These are phyloP conservation scores for Rhodeus uyekii DNA, from an alignment of 2,797 vertebrate species.

Conservation along the genomic window DNA sequence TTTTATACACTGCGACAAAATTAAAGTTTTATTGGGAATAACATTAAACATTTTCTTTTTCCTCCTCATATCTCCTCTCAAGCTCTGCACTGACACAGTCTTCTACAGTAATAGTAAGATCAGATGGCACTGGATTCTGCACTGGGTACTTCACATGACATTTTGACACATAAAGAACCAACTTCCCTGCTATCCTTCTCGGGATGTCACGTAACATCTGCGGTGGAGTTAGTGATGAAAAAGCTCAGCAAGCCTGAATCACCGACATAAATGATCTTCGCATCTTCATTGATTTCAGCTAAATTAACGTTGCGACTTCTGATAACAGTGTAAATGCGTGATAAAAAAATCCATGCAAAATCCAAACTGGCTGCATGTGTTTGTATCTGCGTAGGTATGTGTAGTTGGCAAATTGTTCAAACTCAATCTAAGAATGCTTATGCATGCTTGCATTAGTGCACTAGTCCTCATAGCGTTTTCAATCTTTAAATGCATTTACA, in stretches of 20 bases:
- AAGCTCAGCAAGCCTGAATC: constrained; percentile 20
- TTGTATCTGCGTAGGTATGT: neutral
- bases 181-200: constrained; percentile 10
- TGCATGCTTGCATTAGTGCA: neutral
- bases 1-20: neutral
- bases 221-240: constrained; percentile 12
- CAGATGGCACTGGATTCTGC: neutral
- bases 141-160: constrained; percentile 1
- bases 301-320: constrained; percentile 18
- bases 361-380: neutral
- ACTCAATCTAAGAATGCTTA: neutral
- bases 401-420: neutral
- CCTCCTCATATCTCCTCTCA: neutral
- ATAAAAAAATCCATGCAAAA: neutral
- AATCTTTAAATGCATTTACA: constrained; percentile 8
- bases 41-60: neutral
- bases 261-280: constrained; percentile 29
- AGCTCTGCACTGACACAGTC: neutral
- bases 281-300: constrained; percentile 28
- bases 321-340: neutral
- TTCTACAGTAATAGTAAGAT: neutral
- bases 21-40: neutral
- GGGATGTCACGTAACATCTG: constrained; percentile 26
- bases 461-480: neutral
- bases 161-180: constrained; percentile 13